phyloP scores from a whole-genome alignment of 1,140 invertebrate species.

The Aphis craccivora region DNA sequence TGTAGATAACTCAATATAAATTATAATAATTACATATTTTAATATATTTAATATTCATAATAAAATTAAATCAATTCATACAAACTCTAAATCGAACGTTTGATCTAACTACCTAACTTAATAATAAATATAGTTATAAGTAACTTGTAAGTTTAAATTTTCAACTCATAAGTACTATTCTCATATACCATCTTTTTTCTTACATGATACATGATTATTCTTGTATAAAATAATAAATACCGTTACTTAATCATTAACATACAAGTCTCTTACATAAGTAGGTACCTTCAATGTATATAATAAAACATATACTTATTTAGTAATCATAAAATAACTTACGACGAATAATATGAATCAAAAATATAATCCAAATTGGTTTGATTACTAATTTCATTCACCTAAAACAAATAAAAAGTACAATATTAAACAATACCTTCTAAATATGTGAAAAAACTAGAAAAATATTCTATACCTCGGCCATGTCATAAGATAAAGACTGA shows the following conservation, averaged over 20 bases:
- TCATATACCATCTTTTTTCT: not conserved
- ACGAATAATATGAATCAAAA: conserved; percentile 36
- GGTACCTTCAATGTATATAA: not conserved
- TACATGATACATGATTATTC: conserved; percentile 15
- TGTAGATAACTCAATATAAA: not conserved
- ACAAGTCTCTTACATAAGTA: not conserved
- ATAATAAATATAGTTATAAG: not conserved
- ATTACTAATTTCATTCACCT: conserved; percentile 33
- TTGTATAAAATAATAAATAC: not conserved
- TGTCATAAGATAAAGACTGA: not conserved
- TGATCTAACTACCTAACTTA: not conserved
- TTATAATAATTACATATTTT: conserved; percentile 5
- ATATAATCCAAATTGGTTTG: conserved; percentile 43
- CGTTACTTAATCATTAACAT: not conserved
- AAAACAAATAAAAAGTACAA: conserved; percentile 9
- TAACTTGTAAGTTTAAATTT: not conserved
- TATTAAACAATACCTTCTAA: not conserved
- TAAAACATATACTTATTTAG: not conserved
- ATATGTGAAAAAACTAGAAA: not conserved
- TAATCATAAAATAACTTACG: conserved; percentile 42
- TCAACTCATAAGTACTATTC: not conserved
- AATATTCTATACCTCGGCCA: not conserved
- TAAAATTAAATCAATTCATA: not conserved
- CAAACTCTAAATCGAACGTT: not conserved
- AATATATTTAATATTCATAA: not conserved